These are phyloP conservation scores for Enteromius viviparus DNA, from an alignment of 2,797 vertebrate species.

Conservation along the genomic window DNA sequence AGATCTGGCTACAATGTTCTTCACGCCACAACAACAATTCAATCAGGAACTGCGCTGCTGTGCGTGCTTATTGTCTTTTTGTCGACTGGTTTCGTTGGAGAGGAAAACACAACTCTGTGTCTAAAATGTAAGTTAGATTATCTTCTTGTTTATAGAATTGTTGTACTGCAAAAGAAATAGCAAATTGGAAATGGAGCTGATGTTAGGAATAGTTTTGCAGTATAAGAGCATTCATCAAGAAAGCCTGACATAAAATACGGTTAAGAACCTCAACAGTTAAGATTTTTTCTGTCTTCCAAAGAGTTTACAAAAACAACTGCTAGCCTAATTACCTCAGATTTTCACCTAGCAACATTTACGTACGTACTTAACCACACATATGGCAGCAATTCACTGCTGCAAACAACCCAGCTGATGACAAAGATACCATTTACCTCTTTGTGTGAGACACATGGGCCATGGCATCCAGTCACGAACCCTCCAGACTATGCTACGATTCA, in stretches of 20 bases:
- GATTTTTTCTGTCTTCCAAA: neutral
- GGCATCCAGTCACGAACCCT: conserved; percentile 20
- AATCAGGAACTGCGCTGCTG: neutral
- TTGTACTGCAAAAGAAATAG: neutral
- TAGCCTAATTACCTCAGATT: neutral
- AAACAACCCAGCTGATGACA: conserved; percentile 4
- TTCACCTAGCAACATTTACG: neutral
- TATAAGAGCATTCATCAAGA: neutral
- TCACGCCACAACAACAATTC: neutral
- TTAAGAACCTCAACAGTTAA: neutral
- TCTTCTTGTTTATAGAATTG: neutral
- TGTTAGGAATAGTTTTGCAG: neutral
- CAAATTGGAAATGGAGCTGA: neutral
- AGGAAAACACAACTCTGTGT: neutral
- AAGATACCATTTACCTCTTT: conserved; percentile 24
- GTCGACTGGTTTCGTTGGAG: neutral
- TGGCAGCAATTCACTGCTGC: conserved; percentile 4
- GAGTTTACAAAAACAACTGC: neutral
- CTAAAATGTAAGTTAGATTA: neutral
- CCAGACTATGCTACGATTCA: conserved; percentile 1
- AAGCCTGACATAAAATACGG: neutral
- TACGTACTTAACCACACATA: neutral
- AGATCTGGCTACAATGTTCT: no score
- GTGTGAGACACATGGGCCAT: conserved; percentile 23
- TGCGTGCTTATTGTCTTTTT: neutral